Percentiles rank a stretch among this genome's conserved stretches.
Evolutionary conservation across 2,113 vertebrate genomes (phyloP).

Genomic region (Tamias sibiricus): DNA sequence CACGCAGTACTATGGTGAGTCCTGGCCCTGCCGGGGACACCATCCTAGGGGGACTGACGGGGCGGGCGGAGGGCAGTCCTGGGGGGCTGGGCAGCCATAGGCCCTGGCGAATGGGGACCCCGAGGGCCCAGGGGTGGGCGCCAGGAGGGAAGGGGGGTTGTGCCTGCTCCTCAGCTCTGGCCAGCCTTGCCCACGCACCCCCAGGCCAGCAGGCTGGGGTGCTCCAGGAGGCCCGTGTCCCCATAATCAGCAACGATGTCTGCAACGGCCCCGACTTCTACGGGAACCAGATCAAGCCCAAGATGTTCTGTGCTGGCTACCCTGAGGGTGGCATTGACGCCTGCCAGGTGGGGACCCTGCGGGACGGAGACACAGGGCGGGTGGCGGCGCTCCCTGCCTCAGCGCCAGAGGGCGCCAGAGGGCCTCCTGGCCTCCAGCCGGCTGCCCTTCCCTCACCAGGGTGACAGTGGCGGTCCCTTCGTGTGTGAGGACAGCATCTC

Average conservation of each 20-base stretch:
- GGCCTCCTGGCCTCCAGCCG: neutral
- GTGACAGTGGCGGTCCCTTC: slow-evolving; percentile 95
- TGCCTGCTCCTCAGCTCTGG: neutral
- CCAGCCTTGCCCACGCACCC: slow-evolving; percentile 24
- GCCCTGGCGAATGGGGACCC: accelerated
- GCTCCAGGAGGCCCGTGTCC: slow-evolving; percentile 92
- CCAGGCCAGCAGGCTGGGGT: slow-evolving; percentile 90
- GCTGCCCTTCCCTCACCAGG: slow-evolving; percentile 80
- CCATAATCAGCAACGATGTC: slow-evolving; percentile 91
- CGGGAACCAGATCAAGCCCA: slow-evolving; percentile 93
- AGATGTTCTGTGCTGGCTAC: slow-evolving; percentile 96
- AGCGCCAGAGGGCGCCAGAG: neutral
- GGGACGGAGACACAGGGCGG: neutral
- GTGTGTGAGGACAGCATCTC: slow-evolving; percentile 93
- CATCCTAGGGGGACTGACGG: neutral
- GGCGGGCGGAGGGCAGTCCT: neutral
- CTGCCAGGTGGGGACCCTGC: slow-evolving; percentile 89
- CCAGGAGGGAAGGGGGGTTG: neutral
- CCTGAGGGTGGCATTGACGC: slow-evolving; percentile 93
- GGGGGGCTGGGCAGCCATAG: neutral
- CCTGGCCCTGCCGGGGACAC: neutral
- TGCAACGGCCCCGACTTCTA: slow-evolving; percentile 94
- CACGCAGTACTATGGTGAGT: slow-evolving; percentile 92
- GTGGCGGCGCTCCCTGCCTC: neutral
- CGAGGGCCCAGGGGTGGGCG: neutral